A percentile compares a stretch with the other conserved stretches of the same genome.
phyloP scores from a whole-genome alignment of 2,797 vertebrate genomes.

The Chromis chromis region DNA sequence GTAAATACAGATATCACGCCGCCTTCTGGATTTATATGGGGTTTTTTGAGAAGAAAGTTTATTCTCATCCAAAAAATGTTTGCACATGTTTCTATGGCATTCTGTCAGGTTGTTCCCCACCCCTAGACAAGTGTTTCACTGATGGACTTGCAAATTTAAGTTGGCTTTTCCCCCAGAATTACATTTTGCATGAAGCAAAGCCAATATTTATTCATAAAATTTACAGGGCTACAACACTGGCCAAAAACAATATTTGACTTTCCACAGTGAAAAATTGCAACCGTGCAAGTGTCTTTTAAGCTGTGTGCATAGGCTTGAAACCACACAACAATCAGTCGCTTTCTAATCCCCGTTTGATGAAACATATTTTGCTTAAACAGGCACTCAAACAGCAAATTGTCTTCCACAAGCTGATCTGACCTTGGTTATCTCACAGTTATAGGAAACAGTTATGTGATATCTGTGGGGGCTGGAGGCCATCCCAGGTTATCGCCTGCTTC shows the following conservation, averaged over 20 bases:
- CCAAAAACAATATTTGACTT: too few species aligned
- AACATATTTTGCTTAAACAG: slow-evolving; percentile 8
- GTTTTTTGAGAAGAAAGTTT: neutral
- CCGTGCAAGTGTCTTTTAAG: too few species aligned
- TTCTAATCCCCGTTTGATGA: neutral
- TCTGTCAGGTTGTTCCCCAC: too few species aligned
- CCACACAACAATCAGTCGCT: neutral
- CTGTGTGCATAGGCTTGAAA: neutral
- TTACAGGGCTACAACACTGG: too few species aligned
- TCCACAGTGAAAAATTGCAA: too few species aligned
- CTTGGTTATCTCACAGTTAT: slow-evolving; percentile 59
- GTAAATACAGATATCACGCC: neutral
- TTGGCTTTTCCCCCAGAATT: too few species aligned
- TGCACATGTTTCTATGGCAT: neutral
- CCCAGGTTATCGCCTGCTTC: slow-evolving; percentile 69
- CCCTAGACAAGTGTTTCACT: too few species aligned
- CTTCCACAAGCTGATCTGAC: slow-evolving; percentile 35
- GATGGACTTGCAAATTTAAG: too few species aligned
- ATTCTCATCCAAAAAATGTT: neutral
- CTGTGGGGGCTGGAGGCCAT: slow-evolving; percentile 58
- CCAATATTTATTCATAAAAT: too few species aligned
- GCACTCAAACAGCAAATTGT: slow-evolving; percentile 19
- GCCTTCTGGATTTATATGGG: neutral
- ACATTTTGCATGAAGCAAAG: too few species aligned
- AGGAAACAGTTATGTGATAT: slow-evolving; percentile 55